A percentile compares a stretch with the other conserved stretches of the same genome.
Evolutionary conservation across 2,113 vertebrate species (phyloP).

Genomic region (Oxygymnocypris stewartii): DNA sequence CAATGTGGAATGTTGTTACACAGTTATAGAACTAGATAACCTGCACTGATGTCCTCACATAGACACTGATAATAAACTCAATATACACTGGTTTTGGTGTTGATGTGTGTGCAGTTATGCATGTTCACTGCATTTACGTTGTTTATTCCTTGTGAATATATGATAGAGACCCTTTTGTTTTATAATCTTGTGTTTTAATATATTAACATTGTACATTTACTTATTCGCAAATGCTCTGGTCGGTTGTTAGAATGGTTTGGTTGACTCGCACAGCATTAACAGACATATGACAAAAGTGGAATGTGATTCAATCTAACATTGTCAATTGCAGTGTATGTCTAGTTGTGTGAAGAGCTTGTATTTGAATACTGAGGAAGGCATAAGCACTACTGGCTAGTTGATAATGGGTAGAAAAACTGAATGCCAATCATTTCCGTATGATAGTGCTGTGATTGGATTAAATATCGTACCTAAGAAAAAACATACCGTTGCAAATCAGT

Average conservation of each 20-base stretch:
- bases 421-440: background rate
- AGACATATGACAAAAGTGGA: no score
- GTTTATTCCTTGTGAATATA: background rate
- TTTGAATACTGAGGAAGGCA: background rate
- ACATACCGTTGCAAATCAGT: background rate
- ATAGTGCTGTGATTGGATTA: background rate
- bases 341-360: background rate
- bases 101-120: background rate
- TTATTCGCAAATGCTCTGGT: background rate
- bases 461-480: background rate
- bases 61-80: constrained; percentile 11
- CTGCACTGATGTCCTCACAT: background rate
- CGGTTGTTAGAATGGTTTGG: no score
- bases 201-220: background rate
- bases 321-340: background rate
- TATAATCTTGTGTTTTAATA: background rate
- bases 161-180: background rate
- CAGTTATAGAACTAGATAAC: constrained; percentile 8
- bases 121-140: background rate
- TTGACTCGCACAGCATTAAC: no score
- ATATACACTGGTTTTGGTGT: background rate
- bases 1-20: background rate
- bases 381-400: background rate
- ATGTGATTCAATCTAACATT: background rate
- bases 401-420: background rate